phyloP scores from a whole-genome alignment of 1,140 invertebrate genomes.

The Procambarus clarkii region DNA sequence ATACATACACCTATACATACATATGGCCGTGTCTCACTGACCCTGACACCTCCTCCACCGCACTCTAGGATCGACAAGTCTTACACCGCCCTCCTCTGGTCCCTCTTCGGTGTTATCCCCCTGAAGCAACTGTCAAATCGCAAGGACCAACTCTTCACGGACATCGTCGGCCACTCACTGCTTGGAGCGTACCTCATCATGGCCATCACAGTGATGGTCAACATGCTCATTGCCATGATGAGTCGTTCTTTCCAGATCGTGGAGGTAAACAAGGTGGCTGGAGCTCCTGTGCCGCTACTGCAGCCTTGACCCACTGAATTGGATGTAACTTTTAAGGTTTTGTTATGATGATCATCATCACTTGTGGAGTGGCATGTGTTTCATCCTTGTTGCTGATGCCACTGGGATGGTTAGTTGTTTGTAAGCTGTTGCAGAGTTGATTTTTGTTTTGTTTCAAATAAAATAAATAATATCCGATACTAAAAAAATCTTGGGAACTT shows the following conservation, averaged over 20 bases:
- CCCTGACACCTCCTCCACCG: constrained; percentile 17
- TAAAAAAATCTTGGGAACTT: neutral
- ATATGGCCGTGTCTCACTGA: neutral
- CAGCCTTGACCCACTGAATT: constrained; percentile 11
- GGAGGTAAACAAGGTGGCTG: constrained; percentile 75
- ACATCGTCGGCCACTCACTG: constrained; percentile 75
- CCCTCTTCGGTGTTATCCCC: constrained; percentile 77
- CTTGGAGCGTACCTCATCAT: constrained; percentile 78
- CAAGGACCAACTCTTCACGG: constrained; percentile 73
- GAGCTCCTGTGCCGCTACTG: constrained; percentile 2
- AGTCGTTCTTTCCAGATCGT: constrained; percentile 80
- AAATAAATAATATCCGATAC: neutral
- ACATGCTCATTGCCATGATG: constrained; percentile 82
- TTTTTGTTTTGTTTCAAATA: neutral
- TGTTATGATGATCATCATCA: neutral
- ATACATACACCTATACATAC: neutral
- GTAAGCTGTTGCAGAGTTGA: neutral
- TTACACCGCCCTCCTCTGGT: constrained; percentile 80
- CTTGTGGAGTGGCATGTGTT: neutral
- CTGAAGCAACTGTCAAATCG: constrained; percentile 71
- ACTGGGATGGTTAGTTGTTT: constrained; percentile 3
- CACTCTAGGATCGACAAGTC: constrained; percentile 77
- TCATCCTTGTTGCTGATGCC: constrained; percentile 3
- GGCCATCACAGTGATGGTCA: constrained; percentile 81
- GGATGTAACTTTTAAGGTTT: constrained; percentile 8